These are phyloP conservation scores for Poeciliopsis retropinna DNA, from an alignment of 2,113 vertebrate species.

Conservation along the genomic window DNA sequence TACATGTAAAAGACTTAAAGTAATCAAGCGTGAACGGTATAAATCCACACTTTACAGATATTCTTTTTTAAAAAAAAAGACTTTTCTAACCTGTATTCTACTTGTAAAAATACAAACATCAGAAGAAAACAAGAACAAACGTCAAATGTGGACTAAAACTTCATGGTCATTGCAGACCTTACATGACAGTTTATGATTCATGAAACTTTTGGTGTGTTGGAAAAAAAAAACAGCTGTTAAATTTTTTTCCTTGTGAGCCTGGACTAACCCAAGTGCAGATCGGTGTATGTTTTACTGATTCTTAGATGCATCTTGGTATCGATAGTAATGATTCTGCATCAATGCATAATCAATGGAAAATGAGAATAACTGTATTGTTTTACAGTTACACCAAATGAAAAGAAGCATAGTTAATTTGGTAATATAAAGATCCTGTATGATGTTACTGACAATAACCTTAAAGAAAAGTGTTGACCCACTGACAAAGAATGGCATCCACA, in stretches of 20 bases:
- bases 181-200: no score
- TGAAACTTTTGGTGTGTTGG: no score
- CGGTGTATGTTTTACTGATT: not conserved
- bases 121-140: no score
- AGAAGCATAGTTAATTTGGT: not conserved
- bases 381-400: not conserved
- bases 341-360: not conserved
- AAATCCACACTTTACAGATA: not conserved
- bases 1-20: not conserved
- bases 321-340: not conserved
- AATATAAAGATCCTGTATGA: not conserved
- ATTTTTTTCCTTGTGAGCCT: not conserved
- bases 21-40: not conserved
- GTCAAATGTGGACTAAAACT: no score
- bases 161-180: no score
- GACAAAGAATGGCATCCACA: not conserved
- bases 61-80: no score
- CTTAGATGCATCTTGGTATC: not conserved
- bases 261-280: no score
- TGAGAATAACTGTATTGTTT: not conserved
- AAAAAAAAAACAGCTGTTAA: no score
- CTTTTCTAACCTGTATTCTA: no score
- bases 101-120: no score
- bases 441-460: no score
- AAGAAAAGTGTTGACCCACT: no score